phyloP scores from a whole-genome alignment of 53 echinoderm and acorn worm species.

The Zoroaster sp. region DNA sequence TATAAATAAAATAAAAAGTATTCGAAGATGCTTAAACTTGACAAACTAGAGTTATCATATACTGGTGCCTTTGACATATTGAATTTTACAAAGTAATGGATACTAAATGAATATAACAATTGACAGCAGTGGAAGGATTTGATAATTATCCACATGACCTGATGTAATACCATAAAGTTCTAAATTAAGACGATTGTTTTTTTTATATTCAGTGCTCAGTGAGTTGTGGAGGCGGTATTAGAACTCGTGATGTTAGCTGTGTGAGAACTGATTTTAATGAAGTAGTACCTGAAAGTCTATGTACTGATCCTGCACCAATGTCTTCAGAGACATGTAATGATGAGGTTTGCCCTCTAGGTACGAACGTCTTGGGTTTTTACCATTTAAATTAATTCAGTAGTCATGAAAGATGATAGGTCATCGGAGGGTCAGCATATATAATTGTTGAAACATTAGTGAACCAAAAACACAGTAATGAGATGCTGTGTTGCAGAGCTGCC shows the following conservation, averaged over 20 bases:
- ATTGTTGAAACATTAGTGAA: not conserved
- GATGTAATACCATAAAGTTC: not conserved
- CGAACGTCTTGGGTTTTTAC: not conserved
- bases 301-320: conserved; percentile 13
- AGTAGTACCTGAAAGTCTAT: conserved; percentile 27
- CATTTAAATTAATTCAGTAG: too few species aligned
- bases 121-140: too few species aligned
- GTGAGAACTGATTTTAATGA: not conserved
- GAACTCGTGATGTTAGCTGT: conserved; percentile 63
- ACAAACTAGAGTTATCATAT: not conserved
- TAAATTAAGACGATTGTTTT: not conserved
- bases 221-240: conserved; percentile 62
- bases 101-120: not conserved
- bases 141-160: not conserved
- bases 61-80: not conserved
- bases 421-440: not conserved
- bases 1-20: too few species aligned
- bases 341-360: conserved; percentile 63
- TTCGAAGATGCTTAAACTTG: too few species aligned
- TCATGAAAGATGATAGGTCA: too few species aligned
- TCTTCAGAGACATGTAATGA: conserved; percentile 24
- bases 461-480: not conserved
- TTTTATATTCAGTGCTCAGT: conserved; percentile 49
- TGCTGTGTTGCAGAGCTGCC: not conserved
- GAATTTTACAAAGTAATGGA: not conserved